Evolutionary conservation across 1,140 invertebrate genomes (phyloP).

Genomic region (Drosophila hydei): DNA sequence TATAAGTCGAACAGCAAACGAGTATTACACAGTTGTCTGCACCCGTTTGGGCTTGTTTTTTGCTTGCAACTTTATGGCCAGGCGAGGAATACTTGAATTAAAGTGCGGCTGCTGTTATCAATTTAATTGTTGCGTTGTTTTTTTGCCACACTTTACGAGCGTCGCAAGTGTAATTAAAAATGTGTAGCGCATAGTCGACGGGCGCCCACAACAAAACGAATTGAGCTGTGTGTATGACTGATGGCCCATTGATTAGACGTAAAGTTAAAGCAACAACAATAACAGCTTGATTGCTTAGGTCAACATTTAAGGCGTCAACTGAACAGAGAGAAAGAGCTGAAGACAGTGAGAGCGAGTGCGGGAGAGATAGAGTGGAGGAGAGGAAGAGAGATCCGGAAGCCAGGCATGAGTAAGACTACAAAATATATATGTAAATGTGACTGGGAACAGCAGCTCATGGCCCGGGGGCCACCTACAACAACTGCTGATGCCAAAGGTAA

Average conservation of each 20-base stretch:
- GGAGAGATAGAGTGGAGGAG: conserved; percentile 1
- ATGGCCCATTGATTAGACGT: conserved; percentile 19
- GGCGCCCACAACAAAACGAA: conserved; percentile 11
- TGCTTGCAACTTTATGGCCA: conserved; percentile 42
- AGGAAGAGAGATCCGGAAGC: conserved; percentile 29
- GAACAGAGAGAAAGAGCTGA: background rate
- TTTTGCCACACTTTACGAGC: conserved; percentile 33
- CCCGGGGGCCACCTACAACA: conserved; percentile 46
- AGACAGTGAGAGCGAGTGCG: background rate
- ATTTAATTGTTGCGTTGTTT: conserved; percentile 26
- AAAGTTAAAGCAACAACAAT: conserved; percentile 14
- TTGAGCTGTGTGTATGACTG: conserved; percentile 8
- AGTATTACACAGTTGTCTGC: no score
- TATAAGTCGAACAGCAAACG: no score
- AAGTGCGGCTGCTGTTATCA: conserved; percentile 30
- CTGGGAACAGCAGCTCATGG: conserved; percentile 41
- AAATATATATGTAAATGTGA: conserved; percentile 41
- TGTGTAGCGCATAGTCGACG: background rate
- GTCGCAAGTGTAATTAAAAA: conserved; percentile 38
- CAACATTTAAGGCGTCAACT: conserved; percentile 40
- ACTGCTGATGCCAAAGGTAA: conserved; percentile 44
- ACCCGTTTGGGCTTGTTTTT: conserved; percentile 1
- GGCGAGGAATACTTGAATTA: conserved; percentile 33
- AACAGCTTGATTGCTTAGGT: conserved; percentile 22
- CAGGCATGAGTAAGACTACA: conserved; percentile 30